Percentiles rank a stretch among this genome's conserved stretches.
Evolutionary conservation across 2,113 vertebrate species (phyloP).

Genomic region (Salvator merianae): DNA sequence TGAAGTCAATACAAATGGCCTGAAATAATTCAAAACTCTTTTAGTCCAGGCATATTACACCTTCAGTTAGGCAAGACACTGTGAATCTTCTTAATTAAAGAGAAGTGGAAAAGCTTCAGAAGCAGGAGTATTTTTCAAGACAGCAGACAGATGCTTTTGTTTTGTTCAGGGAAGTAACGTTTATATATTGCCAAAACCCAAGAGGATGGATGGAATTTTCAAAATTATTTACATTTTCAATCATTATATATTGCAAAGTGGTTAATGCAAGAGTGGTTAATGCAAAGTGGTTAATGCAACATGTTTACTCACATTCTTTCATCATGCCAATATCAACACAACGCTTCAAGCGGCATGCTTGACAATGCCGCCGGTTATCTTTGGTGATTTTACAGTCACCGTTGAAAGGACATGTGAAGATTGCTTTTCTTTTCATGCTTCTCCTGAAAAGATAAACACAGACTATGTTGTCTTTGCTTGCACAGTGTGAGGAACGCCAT

Average conservation of each 20-base stretch:
- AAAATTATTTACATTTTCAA: not conserved
- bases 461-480: not conserved
- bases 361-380: slow-evolving; percentile 97
- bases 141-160: not conserved
- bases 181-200: not conserved
- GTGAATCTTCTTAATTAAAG: not conserved
- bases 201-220: not conserved
- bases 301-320: slow-evolving; percentile 92
- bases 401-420: slow-evolving; percentile 93
- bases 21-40: not conserved
- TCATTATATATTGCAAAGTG: not conserved
- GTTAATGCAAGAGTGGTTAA: not conserved
- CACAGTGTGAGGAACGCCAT: not conserved
- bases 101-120: not conserved
- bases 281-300: not conserved
- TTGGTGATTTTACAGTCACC: slow-evolving; percentile 95
- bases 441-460: slow-evolving; percentile 75
- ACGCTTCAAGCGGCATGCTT: slow-evolving; percentile 94
- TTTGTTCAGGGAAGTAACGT: not conserved
- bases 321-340: slow-evolving; percentile 98
- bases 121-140: not conserved
- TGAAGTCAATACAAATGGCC: not conserved
- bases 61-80: not conserved
- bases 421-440: slow-evolving; percentile 96
- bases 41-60: not conserved